These are phyloP conservation scores for Excalfactoria chinensis DNA, from an alignment of 2,113 vertebrate genomes.

Conservation along the genomic window DNA sequence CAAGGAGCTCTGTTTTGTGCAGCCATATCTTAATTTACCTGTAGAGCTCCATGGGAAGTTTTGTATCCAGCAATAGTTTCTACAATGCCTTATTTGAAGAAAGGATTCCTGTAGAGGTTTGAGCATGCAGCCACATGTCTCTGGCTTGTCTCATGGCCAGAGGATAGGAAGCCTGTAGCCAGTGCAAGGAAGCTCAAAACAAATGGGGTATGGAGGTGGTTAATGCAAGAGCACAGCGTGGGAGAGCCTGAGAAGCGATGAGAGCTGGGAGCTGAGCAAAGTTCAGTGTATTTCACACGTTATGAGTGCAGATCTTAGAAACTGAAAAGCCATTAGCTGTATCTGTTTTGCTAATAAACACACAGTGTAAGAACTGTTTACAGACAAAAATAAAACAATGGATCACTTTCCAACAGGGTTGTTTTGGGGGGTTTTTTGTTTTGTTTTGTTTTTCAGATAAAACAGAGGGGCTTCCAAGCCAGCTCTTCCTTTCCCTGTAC, in stretches of 20 bases:
- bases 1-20: not conserved
- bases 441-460: conserved; percentile 2
- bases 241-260: not conserved
- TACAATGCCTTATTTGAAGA: not conserved
- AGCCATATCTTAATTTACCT: not conserved
- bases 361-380: conserved; percentile 20
- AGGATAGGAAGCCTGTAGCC: not conserved
- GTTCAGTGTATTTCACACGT: not conserved
- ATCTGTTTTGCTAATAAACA: not conserved
- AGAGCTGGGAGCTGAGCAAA: not conserved
- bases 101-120: not conserved
- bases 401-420: conserved; percentile 20
- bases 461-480: conserved; percentile 19
- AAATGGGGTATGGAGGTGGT: not conserved
- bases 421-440: conserved; percentile 38
- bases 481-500: conserved; percentile 46
- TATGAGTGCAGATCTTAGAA: not conserved
- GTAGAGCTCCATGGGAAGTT: not conserved
- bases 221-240: not conserved
- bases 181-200: not conserved
- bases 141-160: not conserved
- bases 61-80: not conserved
- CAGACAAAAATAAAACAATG: conserved; percentile 12
- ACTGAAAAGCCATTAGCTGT: not conserved
- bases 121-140: not conserved